Base-by-base conservation (phyloP, 2,797 vertebrate genomes). In the Poliocrania exsul region DNA sequence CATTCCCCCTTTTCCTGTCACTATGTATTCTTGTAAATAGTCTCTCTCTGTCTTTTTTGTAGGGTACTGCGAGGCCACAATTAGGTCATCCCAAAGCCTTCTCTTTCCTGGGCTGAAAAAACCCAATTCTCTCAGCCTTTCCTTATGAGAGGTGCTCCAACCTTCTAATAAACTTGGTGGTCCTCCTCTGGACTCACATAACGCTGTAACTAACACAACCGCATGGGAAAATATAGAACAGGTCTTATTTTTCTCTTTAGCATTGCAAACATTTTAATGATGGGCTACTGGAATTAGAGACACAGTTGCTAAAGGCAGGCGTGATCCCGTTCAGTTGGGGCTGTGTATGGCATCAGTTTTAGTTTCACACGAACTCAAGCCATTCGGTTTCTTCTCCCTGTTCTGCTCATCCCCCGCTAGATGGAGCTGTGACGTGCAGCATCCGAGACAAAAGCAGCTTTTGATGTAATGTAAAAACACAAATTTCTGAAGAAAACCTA, bases 351-450 rank as follows among this genome's bases (percentile, higher is more conserved):
- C 29, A 5, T 35, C 33, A 18, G 7, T 71, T 70, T 31, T 51
- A 13, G 61, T 85, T 5, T 6, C 14, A 9, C 47, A 10, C 8
- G 38, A 40, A 40, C 64, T 31, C 47, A 38, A 28, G 11, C 6
- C 13, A 25, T 13, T 26, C 18, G 28, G 57, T 90, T 64, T 73
- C 53, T 56, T 61, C 70, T 47, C 65, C 60, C 10, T 38, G 6
- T 13, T 38, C 33, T 37, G 26, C 26, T 40, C 26, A 62, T 35
- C 31, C 64, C 25, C 78, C 97, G 33, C 97, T 93, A 97, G 97
- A 96, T 97, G 97, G 97, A 93, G 95, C 93, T 97, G 80, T 10
- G 11, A 70, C 20, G 96, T 78, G 50, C 73, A 8, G 37, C 86
- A 83, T 86, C 57, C 50, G 86, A 83, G 17, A 58, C 71, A 37